Evolutionary conservation across 2,797 vertebrate species (phyloP), one percentile per base, ranked within the genome.

Genomic region (Hydrocynus forskahlii): DNA sequence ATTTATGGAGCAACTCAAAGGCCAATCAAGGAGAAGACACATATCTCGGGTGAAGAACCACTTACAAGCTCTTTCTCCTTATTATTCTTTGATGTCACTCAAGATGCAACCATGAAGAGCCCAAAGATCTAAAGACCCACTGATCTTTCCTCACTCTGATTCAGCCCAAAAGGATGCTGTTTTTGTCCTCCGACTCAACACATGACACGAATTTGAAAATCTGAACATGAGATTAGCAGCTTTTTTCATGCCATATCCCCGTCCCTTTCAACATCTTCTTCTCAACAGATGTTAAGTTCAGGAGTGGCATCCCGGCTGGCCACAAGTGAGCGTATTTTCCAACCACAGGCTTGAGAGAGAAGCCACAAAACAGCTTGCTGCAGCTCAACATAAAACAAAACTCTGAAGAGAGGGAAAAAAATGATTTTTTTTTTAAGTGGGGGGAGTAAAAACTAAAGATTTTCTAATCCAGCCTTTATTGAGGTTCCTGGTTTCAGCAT

Each of bases 391-490:
- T 94, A 93, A 94, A 95, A 94, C 94, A 94, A 95, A 94, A 94
- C 92, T 90, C 89, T 90, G 92, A 91, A 91, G 77, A 83, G 76
- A 70, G 35, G 82, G 86, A 85, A 89, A 90, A 92, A 94, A 93
- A 94, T 93, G 88, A 86, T 84, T 86, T 82, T 87, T n/a, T 84
- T 91, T 90, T 90, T 92, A 90, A 89, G 91, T 90, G 88, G 89
- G 91, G 87, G 88, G 89, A 91, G 80, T 92, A 91, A 93, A 93
- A 94, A 92, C 92, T 90, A 93, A 93, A 92, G 92, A 94, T 95
- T 94, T 95, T 95, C 93, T 95, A 95, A 95, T 95, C 92, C 92
- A 90, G 93, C 94, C 95, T 95, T 95, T 95, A 95, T 95, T 95
- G 95, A 94, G 95, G 95, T 94, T 93, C 92, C 92, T 94, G 94